A percentile compares a stretch with the other conserved stretches of the same genome.
These are phyloP conservation scores for Acleris laterana DNA, from an alignment of 2,888 invertebrate species.

Conservation along the genomic window DNA sequence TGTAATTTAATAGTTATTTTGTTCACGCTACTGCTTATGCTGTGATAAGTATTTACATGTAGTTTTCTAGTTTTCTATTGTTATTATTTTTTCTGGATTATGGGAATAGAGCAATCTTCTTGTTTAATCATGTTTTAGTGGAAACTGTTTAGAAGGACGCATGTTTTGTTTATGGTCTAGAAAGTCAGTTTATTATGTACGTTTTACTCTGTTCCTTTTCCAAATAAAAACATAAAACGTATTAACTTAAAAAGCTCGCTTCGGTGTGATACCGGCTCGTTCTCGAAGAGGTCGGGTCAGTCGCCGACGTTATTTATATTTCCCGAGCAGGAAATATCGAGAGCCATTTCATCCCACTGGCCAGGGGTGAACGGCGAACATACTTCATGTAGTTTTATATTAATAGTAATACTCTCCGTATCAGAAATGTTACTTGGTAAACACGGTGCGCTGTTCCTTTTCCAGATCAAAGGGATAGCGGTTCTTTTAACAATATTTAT, in stretches of 20 bases:
- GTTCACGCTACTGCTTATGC: too few relatives aligned
- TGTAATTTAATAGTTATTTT: too few relatives aligned
- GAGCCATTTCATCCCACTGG: conserved; percentile 47
- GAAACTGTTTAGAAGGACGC: too few relatives aligned
- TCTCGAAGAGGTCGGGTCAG: conserved; percentile 45
- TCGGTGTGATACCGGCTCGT: conserved; percentile 42
- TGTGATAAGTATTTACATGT: too few relatives aligned
- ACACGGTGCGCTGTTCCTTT: background rate
- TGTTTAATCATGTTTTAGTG: too few relatives aligned
- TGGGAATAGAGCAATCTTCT: too few relatives aligned
- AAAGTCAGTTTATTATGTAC: too few relatives aligned
- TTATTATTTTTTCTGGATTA: too few relatives aligned
- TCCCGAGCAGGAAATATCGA: conserved; percentile 47
- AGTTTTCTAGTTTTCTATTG: too few relatives aligned
- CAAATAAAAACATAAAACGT: too few relatives aligned
- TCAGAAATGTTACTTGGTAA: background rate
- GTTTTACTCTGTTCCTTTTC: too few relatives aligned
- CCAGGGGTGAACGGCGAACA: conserved; percentile 28
- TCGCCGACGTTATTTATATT: conserved; percentile 55
- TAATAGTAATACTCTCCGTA: conserved; percentile 20
- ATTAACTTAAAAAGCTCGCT: background rate
- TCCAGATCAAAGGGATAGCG: background rate
- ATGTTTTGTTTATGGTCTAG: too few relatives aligned
- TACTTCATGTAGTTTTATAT: conserved; percentile 27
- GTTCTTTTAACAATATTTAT: background rate